Base-by-base conservation (phyloP, 2,113 vertebrate genomes). In the Chroicocephalus ridibundus region DNA sequence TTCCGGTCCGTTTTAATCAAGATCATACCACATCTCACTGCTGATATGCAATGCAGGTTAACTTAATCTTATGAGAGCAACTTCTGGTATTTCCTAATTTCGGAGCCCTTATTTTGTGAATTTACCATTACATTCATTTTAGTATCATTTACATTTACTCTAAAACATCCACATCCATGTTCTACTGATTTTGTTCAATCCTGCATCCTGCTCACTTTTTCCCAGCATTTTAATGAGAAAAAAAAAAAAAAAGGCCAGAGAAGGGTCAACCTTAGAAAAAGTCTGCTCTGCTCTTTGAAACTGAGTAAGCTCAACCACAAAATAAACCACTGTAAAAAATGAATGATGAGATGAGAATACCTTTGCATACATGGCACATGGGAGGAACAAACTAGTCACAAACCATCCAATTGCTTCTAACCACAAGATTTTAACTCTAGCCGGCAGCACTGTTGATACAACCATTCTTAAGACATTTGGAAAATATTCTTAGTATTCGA, bases 241-340 rank as follows among this genome's bases (percentile, higher is more conserved):
- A 25, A 38, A 66, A 76, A 71, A 90, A 82, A 46, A 52, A 61
- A 71, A 78, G 74, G 90, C 34, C 89, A 94, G 58, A 64, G 51
- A 86, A 70, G 88, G 88, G 86, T 94, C 94, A 94, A 40, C 51
- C 40, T 66, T 62, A 74, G 86, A 80, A 71, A 87, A 91, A 86
- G 78, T 52, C 19, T 52, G 34, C 16, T 42, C 71, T 82, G 47
- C 31, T 86, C 72, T 96, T 89, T 86, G 92, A 92, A 93, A 66
- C 44, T 58, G 80, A 93, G 47, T 54, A 83, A 92, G 71, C 72
- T 83, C 57, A 95, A 96, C 94, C 96, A 95, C 90, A 96, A 95
- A 97, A 96, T 83, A 97, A 98, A 95, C 91, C 91, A 81, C 81
- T 95, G 91, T 92, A 72, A 91, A 93, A 93, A 88, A 79, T 82